phyloP scores from a whole-genome alignment of 1,140 invertebrate species.

The Drosophila baimaii region DNA sequence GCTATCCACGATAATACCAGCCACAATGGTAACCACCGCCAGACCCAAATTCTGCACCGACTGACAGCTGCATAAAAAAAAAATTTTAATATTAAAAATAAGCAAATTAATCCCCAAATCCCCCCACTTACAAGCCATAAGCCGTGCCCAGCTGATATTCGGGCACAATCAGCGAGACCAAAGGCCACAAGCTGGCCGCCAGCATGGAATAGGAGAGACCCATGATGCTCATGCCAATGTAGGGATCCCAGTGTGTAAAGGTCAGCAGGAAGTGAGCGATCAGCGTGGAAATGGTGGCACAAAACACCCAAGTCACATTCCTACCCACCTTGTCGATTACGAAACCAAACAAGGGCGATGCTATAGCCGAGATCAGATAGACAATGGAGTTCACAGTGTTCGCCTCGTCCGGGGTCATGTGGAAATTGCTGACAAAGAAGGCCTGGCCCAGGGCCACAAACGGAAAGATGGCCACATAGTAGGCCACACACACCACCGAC shows the following conservation, averaged over 20 bases:
- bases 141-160: conserved; percentile 97
- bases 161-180: conserved; percentile 95
- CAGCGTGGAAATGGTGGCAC: conserved; percentile 92
- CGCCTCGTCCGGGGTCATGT: conserved; percentile 89
- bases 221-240: conserved; percentile 94
- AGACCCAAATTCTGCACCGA: conserved; percentile 97
- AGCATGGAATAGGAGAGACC: conserved; percentile 96
- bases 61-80: conserved; percentile 88
- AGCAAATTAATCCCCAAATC: not conserved
- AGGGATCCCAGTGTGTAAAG: conserved; percentile 94
- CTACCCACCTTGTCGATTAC: conserved; percentile 95
- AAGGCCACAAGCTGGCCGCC: conserved; percentile 97
- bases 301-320: conserved; percentile 95
- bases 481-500: conserved; percentile 94
- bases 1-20: conserved; percentile 94
- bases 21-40: conserved; percentile 92
- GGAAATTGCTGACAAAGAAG: conserved; percentile 95
- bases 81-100: not conserved
- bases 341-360: conserved; percentile 96
- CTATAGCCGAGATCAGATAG: conserved; percentile 95
- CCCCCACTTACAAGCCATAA: conserved; percentile 91
- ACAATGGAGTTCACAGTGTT: conserved; percentile 95
- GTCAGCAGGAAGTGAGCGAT: conserved; percentile 92
- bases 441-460: conserved; percentile 97
- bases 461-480: conserved; percentile 98